These are phyloP conservation scores for Cyclura pinguis DNA, from an alignment of 2,797 vertebrate species.

Conservation along the genomic window DNA sequence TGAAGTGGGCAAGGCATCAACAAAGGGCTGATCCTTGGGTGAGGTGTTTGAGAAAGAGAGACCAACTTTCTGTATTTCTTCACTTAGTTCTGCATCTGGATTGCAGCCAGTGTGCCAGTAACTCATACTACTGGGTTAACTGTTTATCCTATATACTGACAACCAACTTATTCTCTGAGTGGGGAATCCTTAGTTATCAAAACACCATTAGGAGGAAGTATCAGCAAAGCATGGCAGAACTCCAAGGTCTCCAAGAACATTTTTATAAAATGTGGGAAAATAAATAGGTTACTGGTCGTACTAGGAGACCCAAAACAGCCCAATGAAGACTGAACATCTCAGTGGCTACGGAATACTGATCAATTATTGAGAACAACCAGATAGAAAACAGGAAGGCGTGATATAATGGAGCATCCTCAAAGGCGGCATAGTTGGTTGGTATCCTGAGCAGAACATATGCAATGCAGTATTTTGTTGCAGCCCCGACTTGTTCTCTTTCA, in stretches of 20 bases:
- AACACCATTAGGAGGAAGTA: background rate
- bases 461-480: background rate
- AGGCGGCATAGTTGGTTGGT: background rate
- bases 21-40: background rate
- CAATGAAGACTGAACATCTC: background rate
- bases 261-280: background rate
- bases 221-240: background rate
- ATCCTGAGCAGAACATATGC: background rate
- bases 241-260: background rate
- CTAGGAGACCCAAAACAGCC: background rate
- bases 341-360: background rate
- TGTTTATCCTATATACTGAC: background rate
- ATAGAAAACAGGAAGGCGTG: background rate
- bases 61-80: background rate
- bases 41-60: background rate
- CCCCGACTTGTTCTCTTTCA: background rate
- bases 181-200: background rate
- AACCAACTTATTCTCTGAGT: background rate
- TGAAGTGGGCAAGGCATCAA: background rate
- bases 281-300: background rate
- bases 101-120: background rate
- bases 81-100: background rate
- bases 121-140: background rate
- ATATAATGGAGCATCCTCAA: background rate
- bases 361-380: background rate